Evolutionary conservation across 2,888 invertebrate species (phyloP).

Genomic region (Drosophila lacicola): DNA sequence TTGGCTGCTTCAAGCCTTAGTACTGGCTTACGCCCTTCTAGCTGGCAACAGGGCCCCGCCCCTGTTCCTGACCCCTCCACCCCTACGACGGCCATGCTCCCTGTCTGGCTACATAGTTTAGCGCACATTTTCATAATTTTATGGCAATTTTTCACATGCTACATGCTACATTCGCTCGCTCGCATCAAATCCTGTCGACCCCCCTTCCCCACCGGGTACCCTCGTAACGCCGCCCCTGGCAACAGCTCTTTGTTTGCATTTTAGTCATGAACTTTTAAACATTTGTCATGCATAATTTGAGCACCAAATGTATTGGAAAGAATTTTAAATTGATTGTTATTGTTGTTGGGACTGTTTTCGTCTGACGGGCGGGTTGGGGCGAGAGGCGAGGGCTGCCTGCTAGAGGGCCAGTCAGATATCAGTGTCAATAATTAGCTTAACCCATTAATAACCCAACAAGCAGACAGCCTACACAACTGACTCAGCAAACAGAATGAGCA

Average conservation of each 20-base stretch:
- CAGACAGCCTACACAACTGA: slow-evolving; percentile 46
- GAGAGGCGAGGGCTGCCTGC: neutral
- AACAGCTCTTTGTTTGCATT: slow-evolving; percentile 67
- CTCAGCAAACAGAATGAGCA: slow-evolving; percentile 49
- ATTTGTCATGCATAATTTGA: slow-evolving; percentile 82
- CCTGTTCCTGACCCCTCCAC: neutral
- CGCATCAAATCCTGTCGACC: slow-evolving; percentile 49
- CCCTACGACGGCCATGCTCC: neutral
- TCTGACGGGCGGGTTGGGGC: neutral
- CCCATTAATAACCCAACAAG: slow-evolving; percentile 69
- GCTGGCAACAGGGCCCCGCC: neutral
- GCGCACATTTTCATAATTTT: slow-evolving; percentile 74
- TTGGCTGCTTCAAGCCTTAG: slow-evolving; percentile 34
- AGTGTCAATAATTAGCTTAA: slow-evolving; percentile 79
- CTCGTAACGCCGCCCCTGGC: neutral
- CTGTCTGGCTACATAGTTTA: slow-evolving; percentile 46
- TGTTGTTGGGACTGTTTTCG: slow-evolving; percentile 46
- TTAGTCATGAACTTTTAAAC: slow-evolving; percentile 79
- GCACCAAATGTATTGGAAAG: slow-evolving; percentile 81
- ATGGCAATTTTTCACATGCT: slow-evolving; percentile 75
- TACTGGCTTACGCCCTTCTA: no score
- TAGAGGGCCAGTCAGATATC: slow-evolving; percentile 25
- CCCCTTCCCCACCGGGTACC: neutral
- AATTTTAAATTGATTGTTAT: slow-evolving; percentile 82
- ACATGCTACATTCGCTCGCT: slow-evolving; percentile 47